These are phyloP conservation scores for Conomelus anceps DNA, from an alignment of 2,888 invertebrate species.

Conservation along the genomic window DNA sequence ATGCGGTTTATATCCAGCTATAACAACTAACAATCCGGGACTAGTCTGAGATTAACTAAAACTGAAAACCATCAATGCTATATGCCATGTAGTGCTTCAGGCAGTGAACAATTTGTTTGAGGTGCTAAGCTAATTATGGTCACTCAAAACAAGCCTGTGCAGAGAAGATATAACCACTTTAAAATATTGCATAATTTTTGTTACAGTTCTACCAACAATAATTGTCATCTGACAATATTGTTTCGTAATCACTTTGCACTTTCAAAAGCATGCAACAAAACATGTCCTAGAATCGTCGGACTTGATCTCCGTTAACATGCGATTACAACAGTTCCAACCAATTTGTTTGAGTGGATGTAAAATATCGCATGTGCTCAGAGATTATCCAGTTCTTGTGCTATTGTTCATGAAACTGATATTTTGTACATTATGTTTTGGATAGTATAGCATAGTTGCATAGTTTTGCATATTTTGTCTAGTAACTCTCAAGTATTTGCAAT, in stretches of 20 bases:
- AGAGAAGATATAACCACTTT: background rate
- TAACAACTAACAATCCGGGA: too few relatives aligned
- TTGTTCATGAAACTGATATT: background rate
- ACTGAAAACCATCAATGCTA: too few relatives aligned
- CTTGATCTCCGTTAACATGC: background rate
- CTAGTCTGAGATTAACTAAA: too few relatives aligned
- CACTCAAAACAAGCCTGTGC: too few relatives aligned
- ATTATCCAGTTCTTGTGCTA: background rate
- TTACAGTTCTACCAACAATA: background rate
- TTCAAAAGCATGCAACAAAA: background rate
- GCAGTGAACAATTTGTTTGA: too few relatives aligned
- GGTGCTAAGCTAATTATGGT: too few relatives aligned
- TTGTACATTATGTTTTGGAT: background rate
- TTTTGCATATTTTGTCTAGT: too few relatives aligned
- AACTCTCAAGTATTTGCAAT: too few relatives aligned
- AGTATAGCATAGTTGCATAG: too few relatives aligned
- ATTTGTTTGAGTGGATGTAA: background rate
- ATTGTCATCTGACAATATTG: conserved; percentile 3
- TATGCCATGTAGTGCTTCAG: too few relatives aligned
- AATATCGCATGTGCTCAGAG: background rate
- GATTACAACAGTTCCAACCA: background rate
- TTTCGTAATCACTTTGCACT: background rate
- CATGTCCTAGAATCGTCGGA: background rate
- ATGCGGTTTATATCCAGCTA: too few relatives aligned
- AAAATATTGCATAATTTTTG: conserved; percentile 9